Conservation (phyloP, 2,797 vertebrate species). For the Halcyon leucocephala region DNA sequence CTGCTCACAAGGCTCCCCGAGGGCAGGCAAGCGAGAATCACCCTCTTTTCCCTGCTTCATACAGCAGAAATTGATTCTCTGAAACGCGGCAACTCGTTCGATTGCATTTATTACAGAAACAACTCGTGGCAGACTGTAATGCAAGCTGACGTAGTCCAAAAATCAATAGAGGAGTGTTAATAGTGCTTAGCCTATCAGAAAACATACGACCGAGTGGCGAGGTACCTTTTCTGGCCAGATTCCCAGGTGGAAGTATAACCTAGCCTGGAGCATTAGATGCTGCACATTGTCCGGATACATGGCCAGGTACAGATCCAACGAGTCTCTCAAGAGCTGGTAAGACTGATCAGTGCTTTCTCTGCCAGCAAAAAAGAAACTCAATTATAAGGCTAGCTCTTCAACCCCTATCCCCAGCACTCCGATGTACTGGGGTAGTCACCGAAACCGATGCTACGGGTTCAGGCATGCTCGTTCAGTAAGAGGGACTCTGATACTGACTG, state of each 20-base stretch:
- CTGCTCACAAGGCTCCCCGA: neutral
- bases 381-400: neutral
- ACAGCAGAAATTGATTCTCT: neutral
- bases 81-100: neutral
- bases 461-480: neutral
- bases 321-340: conserved; percentile 96
- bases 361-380: conserved; percentile 19
- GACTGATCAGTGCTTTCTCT: conserved; percentile 97
- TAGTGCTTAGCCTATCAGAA: neutral
- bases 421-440: neutral
- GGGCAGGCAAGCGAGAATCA: neutral
- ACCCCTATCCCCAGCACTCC: neutral
- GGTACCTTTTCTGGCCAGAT: conserved; percentile 99
- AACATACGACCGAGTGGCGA: neutral
- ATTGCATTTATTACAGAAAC: neutral
- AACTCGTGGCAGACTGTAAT: conserved; percentile 1
- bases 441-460: neutral
- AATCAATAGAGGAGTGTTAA: conserved; percentile 8
- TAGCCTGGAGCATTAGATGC: conserved; percentile 94
- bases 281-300: conserved; percentile 98
- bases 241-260: conserved; percentile 97
- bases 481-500: rapidly evolving
- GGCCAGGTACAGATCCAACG: conserved; percentile 95
- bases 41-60: neutral
- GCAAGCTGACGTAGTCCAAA: neutral